These are phyloP conservation scores for Muntiacus muntjak DNA, from an alignment of 2,113 vertebrate species.

Conservation along the genomic window DNA sequence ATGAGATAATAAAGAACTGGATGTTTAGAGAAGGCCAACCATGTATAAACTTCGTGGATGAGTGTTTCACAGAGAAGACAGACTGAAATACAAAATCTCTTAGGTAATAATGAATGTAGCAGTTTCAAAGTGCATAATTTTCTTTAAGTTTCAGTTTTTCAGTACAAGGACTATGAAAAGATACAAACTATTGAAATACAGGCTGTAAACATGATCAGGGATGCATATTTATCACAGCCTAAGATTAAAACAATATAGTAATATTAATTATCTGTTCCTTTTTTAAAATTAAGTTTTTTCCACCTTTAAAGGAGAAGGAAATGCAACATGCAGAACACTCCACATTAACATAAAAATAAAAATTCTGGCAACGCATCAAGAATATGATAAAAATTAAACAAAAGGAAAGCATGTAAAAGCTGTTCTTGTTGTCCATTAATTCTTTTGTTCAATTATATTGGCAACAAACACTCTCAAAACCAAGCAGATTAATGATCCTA, in stretches of 20 bases:
- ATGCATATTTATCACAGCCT: not conserved
- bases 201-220: not conserved
- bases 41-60: not conserved
- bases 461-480: not conserved
- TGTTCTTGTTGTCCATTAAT: not conserved
- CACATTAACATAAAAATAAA: not conserved
- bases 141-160: not conserved
- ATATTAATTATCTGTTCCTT: not conserved
- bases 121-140: not conserved
- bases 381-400: constrained; percentile 28
- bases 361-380: not conserved
- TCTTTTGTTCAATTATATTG: constrained; percentile 26
- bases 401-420: constrained; percentile 20
- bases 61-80: not conserved
- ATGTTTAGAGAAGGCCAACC: not conserved
- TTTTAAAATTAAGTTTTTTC: not conserved
- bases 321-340: not conserved
- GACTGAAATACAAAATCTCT: not conserved
- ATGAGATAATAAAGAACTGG: not conserved
- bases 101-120: not conserved
- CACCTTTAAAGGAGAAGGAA: not conserved
- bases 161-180: not conserved
- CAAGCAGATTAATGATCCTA: constrained; percentile 30
- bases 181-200: not conserved
- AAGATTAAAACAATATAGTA: not conserved